These are phyloP conservation scores for Pteruthius melanotis DNA, from an alignment of 2,113 vertebrate species.

Conservation along the genomic window DNA sequence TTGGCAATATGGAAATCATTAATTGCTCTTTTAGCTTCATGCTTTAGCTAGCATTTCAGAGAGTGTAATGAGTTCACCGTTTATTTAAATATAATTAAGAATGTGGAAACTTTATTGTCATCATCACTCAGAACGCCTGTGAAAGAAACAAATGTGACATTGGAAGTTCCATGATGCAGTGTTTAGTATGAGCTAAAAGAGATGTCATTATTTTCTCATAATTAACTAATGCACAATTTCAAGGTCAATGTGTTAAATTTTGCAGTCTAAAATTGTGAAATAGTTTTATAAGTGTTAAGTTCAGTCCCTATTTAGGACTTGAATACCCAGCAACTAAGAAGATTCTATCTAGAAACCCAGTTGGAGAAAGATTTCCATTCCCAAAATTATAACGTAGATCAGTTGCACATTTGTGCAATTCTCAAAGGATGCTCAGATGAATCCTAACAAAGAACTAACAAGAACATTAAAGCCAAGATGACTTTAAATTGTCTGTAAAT, in stretches of 20 bases:
- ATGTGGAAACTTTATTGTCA: neutral
- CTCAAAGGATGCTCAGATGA: neutral
- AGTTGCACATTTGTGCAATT: neutral
- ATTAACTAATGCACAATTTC: neutral
- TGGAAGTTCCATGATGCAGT: neutral
- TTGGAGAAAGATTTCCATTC: neutral
- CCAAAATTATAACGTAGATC: neutral
- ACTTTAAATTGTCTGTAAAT: neutral
- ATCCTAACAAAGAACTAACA: neutral
- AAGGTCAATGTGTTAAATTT: fast-evolving
- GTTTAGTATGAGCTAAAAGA: neutral
- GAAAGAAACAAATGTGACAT: neutral
- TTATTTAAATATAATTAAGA: neutral
- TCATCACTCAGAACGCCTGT: neutral
- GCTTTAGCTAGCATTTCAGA: neutral
- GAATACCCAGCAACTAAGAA: neutral
- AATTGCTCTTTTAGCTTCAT: neutral
- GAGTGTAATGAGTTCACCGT: neutral
- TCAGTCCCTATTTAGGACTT: neutral
- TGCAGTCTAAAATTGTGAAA: neutral
- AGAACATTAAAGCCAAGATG: neutral
- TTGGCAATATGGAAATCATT: neutral
- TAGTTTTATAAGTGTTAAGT: neutral
- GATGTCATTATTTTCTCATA: neutral
- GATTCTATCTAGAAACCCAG: neutral